A percentile compares a stretch with the other conserved stretches of the same genome.
These are phyloP conservation scores for Xenotilapia caudafasciata DNA, from an alignment of 2,113 vertebrate genomes.

Conservation along the genomic window DNA sequence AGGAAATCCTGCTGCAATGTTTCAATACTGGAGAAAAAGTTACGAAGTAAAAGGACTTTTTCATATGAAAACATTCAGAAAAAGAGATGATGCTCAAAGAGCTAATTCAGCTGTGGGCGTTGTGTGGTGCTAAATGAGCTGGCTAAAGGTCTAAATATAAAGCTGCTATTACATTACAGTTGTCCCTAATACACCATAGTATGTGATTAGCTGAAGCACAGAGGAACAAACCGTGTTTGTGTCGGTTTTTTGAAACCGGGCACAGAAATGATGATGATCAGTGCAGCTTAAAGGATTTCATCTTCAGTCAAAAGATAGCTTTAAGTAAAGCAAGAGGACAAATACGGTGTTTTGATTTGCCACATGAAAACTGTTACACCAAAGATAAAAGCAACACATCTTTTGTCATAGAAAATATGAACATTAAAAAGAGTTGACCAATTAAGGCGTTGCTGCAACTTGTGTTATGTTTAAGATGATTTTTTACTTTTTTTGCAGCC, in stretches of 20 bases:
- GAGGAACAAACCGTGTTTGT: background rate
- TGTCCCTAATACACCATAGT: background rate
- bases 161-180: background rate
- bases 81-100: background rate
- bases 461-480: background rate
- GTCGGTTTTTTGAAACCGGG: background rate
- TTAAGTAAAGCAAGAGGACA: background rate
- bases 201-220: constrained; percentile 4
- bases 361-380: background rate
- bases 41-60: background rate
- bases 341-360: background rate
- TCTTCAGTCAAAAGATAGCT: background rate
- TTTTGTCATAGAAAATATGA: background rate
- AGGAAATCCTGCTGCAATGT: background rate
- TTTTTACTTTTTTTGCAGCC: background rate
- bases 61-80: constrained; percentile 1
- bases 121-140: constrained; percentile 23
- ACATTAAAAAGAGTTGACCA: background rate
- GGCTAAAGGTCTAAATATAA: constrained; percentile 25
- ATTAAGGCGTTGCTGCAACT: background rate
- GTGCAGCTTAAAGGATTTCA: background rate
- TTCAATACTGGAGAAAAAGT: constrained; percentile 1
- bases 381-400: background rate
- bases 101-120: constrained; percentile 32
- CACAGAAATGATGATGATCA: background rate